phyloP scores from a whole-genome alignment of 37 sponge, comb jelly and placozoan genomes.

The Tethya wilhelma region DNA sequence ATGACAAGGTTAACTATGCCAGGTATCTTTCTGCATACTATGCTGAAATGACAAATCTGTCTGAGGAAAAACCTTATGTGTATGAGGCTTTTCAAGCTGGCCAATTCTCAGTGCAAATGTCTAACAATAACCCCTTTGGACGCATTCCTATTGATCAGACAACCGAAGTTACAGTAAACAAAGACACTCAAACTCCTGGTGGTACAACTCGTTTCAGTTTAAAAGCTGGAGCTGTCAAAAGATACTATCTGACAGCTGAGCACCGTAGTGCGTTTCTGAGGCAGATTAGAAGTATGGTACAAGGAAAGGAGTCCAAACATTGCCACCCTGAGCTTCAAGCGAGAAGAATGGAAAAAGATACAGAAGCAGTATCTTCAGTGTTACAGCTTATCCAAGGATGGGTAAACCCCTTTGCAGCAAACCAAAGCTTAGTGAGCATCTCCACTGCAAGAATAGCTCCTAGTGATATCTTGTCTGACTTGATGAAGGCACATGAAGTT shows the following conservation, averaged over 20 bases:
- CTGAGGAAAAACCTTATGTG: conserved; percentile 6
- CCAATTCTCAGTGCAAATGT: conserved; percentile 22
- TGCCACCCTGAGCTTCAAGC: neutral
- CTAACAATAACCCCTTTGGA: conserved; percentile 12
- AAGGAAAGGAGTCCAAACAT: neutral
- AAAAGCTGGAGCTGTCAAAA: conserved; percentile 9
- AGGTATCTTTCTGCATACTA: conserved; percentile 22
- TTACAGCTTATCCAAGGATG: conserved; percentile 13
- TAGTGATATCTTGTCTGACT: neutral
- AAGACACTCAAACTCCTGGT: conserved; percentile 9
- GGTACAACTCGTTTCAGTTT: conserved; percentile 5
- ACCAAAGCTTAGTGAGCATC: neutral
- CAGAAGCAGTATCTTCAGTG: neutral
- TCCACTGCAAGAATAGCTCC: conserved; percentile 9
- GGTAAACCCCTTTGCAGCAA: conserved; percentile 6
- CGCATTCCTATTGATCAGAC: conserved; percentile 4
- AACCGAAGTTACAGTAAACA: neutral
- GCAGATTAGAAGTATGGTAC: neutral
- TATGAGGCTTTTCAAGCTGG: conserved; percentile 16
- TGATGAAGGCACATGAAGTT: conserved; percentile 7
- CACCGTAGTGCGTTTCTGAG: conserved; percentile 1
- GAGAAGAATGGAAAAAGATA: neutral
- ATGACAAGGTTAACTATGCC: conserved; percentile 15
- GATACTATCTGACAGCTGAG: conserved; percentile 11
- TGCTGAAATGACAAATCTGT: conserved; percentile 15